Percentiles rank a stretch among this genome's conserved stretches.
phyloP scores from a whole-genome alignment of 2,113 vertebrate species.

The Synodontis membranacea region DNA sequence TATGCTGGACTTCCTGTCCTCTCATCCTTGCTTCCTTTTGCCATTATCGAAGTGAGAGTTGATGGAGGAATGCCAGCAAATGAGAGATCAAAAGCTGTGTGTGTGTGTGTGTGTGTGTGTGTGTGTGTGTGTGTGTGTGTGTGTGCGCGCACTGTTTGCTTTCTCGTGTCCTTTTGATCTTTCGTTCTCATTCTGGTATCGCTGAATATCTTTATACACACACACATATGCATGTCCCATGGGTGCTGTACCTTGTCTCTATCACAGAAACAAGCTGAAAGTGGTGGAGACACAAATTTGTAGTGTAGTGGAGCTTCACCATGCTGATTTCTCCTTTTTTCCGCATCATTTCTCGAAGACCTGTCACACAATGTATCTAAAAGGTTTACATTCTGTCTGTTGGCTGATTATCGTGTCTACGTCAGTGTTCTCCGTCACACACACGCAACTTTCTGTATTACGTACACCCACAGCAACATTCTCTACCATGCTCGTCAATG shows the following conservation, averaged over 20 bases:
- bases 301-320: background rate
- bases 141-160: slow-evolving; percentile 9
- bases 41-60: slow-evolving; percentile 40
- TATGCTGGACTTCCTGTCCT: slow-evolving; percentile 37
- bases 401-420: background rate
- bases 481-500: background rate
- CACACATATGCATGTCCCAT: background rate
- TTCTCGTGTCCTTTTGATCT: slow-evolving; percentile 43
- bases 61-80: slow-evolving; percentile 37
- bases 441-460: background rate
- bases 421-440: background rate
- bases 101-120: background rate
- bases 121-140: slow-evolving; percentile 8
- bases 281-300: background rate
- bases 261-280: background rate
- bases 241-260: background rate
- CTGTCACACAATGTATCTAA: background rate
- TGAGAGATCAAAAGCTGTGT: slow-evolving; percentile 24
- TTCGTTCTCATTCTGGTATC: slow-evolving; percentile 27
- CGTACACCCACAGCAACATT: background rate
- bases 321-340: background rate
- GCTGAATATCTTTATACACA: background rate
- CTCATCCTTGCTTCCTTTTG: slow-evolving; percentile 40
- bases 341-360: background rate
- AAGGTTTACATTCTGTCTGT: background rate